phyloP scores from a whole-genome alignment of 2,797 vertebrate genomes.

The Enteromius anoplus region DNA sequence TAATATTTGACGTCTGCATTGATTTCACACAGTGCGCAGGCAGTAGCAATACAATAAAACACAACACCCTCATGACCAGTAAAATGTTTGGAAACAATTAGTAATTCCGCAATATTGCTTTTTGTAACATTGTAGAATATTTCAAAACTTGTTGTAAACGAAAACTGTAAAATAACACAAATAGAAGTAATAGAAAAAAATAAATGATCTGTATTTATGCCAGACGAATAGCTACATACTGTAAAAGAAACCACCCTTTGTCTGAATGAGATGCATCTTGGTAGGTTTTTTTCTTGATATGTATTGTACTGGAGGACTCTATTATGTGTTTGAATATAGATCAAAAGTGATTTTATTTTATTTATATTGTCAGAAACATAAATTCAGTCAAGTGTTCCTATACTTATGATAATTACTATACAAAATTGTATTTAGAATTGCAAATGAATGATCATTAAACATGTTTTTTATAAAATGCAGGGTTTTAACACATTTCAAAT shows the following conservation, averaged over 20 bases:
- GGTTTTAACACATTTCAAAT: neutral
- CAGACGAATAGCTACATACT: neutral
- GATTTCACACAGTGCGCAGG: neutral
- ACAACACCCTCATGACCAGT: neutral
- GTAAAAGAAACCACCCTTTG: neutral
- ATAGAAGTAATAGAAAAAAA: neutral
- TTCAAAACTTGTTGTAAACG: neutral
- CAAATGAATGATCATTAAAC: neutral
- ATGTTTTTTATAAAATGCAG: neutral
- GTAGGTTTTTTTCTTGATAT: neutral
- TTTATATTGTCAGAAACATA: neutral
- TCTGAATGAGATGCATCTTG: neutral
- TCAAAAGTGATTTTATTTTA: too few relatives aligned
- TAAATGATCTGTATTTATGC: neutral
- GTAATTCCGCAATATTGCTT: too few relatives aligned
- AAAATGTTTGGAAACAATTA: neutral
- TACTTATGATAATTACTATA: neutral
- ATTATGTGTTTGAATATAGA: neutral
- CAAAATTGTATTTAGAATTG: neutral
- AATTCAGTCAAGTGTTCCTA: neutral
- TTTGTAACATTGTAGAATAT: constrained; percentile 1
- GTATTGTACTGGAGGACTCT: too few relatives aligned
- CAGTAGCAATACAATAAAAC: neutral
- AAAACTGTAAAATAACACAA: neutral
- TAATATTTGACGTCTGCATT: constrained; percentile 27